Evolutionary conservation across 2,797 vertebrate genomes (phyloP).

Genomic region (Anguilla obscura): DNA sequence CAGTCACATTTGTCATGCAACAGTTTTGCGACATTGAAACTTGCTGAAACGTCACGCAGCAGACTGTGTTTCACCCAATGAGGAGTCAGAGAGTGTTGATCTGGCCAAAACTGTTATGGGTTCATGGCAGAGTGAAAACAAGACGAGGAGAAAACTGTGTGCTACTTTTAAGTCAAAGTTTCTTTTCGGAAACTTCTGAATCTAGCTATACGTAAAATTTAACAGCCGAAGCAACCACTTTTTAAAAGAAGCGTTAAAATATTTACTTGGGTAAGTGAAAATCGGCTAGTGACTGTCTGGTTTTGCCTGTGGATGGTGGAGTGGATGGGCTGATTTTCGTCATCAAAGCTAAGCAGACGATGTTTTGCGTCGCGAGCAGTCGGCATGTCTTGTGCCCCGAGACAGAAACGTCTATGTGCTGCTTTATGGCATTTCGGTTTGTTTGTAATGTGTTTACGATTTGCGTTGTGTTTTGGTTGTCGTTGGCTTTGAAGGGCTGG

Average conservation of each 20-base stretch:
- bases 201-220: not conserved
- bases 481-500: not conserved
- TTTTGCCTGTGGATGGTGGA: not conserved
- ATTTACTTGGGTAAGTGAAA: constrained; percentile 33
- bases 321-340: not conserved
- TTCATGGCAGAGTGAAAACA: constrained; percentile 66
- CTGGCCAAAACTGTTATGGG: constrained; percentile 41
- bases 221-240: not conserved
- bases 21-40: constrained; percentile 21
- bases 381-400: constrained; percentile 16
- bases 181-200: constrained; percentile 32
- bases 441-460: not conserved
- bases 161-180: constrained; percentile 48
- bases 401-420: not conserved
- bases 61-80: constrained; percentile 44
- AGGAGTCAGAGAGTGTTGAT: constrained; percentile 32
- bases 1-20: constrained; percentile 1
- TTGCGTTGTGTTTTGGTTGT: not conserved
- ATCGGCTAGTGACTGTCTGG: constrained; percentile 7
- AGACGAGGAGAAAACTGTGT: not conserved
- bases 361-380: constrained; percentile 22
- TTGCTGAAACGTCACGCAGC: constrained; percentile 40
- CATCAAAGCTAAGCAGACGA: not conserved
- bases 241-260: not conserved
- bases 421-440: not conserved